Evolutionary conservation across 2,797 vertebrate genomes (phyloP).

Genomic region (Channa striata): DNA sequence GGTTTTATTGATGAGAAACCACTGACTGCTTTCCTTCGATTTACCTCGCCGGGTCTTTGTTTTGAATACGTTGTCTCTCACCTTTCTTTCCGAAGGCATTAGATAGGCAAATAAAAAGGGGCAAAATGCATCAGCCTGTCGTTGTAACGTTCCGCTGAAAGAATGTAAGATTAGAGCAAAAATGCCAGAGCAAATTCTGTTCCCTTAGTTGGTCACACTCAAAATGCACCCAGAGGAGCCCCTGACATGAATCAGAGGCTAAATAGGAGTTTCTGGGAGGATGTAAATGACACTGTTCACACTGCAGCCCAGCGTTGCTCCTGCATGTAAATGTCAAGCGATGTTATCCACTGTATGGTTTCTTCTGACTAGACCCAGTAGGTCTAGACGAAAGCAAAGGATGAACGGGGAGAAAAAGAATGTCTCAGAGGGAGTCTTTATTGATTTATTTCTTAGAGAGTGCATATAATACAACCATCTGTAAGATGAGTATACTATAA

Average conservation of each 20-base stretch:
- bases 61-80: slow-evolving; percentile 59
- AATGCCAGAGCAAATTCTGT: slow-evolving; percentile 51
- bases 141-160: slow-evolving; percentile 39
- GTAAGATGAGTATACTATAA: slow-evolving; percentile 26
- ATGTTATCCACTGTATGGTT: slow-evolving; percentile 70
- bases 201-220: slow-evolving; percentile 53
- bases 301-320: slow-evolving; percentile 51
- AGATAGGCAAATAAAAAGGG: slow-evolving; percentile 31
- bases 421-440: slow-evolving; percentile 35
- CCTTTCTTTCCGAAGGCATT: slow-evolving; percentile 40
- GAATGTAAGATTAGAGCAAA: slow-evolving; percentile 62
- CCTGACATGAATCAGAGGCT: slow-evolving; percentile 60
- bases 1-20: slow-evolving; percentile 82
- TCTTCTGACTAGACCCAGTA: slow-evolving; percentile 56
- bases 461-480: slow-evolving; percentile 2
- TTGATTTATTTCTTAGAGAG: slow-evolving; percentile 20
- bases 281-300: slow-evolving; percentile 74
- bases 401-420: slow-evolving; percentile 16
- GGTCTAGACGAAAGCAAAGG: slow-evolving; percentile 34
- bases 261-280: slow-evolving; percentile 49
- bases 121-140: slow-evolving; percentile 28
- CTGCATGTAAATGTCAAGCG: slow-evolving; percentile 82
- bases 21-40: slow-evolving; percentile 73
- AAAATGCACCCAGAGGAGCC: slow-evolving; percentile 65
- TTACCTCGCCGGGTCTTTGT: slow-evolving; percentile 66